Evolutionary conservation across 1,140 invertebrate genomes (phyloP).

Genomic region (Musca domestica): DNA sequence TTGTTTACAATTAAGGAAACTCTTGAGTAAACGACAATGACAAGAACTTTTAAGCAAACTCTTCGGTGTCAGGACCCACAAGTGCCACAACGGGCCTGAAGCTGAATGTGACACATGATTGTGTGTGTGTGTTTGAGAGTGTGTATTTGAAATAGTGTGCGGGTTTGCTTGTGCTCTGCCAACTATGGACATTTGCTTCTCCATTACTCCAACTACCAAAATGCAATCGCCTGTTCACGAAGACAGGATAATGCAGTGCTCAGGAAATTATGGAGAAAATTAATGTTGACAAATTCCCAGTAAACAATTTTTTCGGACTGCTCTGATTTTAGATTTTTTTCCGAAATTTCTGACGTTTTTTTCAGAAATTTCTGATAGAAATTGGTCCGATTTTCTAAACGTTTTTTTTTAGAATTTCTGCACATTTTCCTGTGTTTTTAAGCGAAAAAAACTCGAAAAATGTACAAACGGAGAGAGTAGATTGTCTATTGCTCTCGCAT

Average conservation of each 20-base stretch:
- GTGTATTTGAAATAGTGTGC: neutral
- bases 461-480: no score
- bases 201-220: no score
- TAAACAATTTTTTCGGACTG: no score
- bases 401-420: no score
- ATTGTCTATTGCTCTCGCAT: no score
- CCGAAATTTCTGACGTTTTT: no score
- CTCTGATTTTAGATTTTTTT: no score
- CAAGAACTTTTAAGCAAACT: conserved; percentile 24
- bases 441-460: no score
- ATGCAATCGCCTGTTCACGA: neutral
- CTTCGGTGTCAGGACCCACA: neutral
- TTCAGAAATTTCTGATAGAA: no score
- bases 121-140: neutral
- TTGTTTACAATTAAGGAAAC: conserved; percentile 33
- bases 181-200: no score
- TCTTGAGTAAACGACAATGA: conserved; percentile 34
- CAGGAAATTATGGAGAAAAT: conserved; percentile 33
- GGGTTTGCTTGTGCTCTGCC: neutral
- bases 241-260: conserved; percentile 1
- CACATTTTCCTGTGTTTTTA: no score
- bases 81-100: neutral
- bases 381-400: no score
- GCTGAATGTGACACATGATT: neutral
- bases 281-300: conserved; percentile 34